Evolutionary conservation across 2,797 vertebrate genomes (phyloP).

Genomic region (Telmatherina bonti): DNA sequence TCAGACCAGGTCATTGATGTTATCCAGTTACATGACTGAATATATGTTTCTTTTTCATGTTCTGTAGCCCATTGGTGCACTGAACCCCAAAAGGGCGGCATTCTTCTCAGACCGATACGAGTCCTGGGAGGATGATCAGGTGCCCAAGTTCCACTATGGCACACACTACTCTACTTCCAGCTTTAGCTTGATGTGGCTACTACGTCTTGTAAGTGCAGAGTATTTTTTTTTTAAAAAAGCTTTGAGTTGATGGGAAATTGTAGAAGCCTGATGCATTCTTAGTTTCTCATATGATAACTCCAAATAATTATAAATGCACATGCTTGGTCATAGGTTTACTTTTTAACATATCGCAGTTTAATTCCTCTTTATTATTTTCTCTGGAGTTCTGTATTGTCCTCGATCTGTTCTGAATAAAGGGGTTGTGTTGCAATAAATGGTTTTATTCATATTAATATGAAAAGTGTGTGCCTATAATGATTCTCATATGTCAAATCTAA

Average conservation of each 20-base stretch:
- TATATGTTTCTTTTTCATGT: slow-evolving; percentile 19
- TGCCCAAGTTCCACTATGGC: slow-evolving; percentile 98
- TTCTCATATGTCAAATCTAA: slow-evolving; percentile 13
- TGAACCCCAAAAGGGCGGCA: slow-evolving; percentile 97
- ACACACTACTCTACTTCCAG: slow-evolving; percentile 98
- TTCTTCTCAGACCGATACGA: slow-evolving; percentile 95
- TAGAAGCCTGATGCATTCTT: neutral
- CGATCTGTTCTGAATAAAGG: slow-evolving; percentile 62
- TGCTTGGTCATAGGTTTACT: neutral
- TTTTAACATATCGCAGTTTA: neutral
- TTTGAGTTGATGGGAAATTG: neutral
- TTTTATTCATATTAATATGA: slow-evolving; percentile 46
- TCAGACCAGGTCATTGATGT: neutral
- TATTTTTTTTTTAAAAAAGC: rapidly evolving
- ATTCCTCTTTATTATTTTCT: slow-evolving; percentile 27
- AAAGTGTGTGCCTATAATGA: slow-evolving; percentile 10
- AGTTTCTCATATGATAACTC: neutral
- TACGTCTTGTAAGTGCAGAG: slow-evolving; percentile 90
- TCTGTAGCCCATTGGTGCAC: slow-evolving; percentile 91
- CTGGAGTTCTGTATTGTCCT: slow-evolving; percentile 27
- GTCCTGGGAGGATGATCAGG: slow-evolving; percentile 97
- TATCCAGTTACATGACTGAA: neutral
- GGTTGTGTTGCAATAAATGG: slow-evolving; percentile 27
- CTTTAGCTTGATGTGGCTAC: slow-evolving; percentile 94
- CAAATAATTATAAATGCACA: neutral